Base-by-base conservation (phyloP, 2,888 invertebrate species). In the Oscheius sp. region DNA sequence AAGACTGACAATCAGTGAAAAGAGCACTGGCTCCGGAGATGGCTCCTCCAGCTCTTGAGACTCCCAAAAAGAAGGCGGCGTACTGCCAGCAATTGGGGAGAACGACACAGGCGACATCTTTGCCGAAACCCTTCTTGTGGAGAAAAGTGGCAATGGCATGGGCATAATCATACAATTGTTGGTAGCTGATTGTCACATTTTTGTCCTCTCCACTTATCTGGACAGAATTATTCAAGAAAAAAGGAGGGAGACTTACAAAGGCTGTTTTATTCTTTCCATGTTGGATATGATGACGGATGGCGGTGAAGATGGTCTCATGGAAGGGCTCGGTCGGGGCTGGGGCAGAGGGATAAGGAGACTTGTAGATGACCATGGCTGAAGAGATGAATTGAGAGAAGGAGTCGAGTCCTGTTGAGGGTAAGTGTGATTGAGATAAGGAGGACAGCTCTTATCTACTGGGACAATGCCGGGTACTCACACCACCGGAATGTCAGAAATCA, bases 1-100 rank as follows among this genome's bases (percentile, higher is more conserved):
- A 3, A 27, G 18, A 74, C 78, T 74, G 35, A 83, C 84, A 83
- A 41, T 85, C 84, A 27, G 84, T 85, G 76, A 82, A 85, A 13
- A 85, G 77, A 27, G 84, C 82, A 46, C 78, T 78, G 2, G 84
- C 84, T 23, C 83, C 84, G 2, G 82, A 82, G 16, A 81, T 73
- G 29, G 79, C 78, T 52, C 82, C 82, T 21, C 79, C 81, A 43
- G 52, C 76, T 25, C 75, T 72, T 29, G 76, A 45, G 21, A 73
- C 78, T 70, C 78, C 83, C n/a, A 81, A 61, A 74, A 81, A 83
- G 71, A 82, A 76, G 0, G 82, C 69, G 23, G 78, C 74, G 52
- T 80, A 83, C 49, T 82, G 80, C 72, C 75, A 77, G 27, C 75
- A 45, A 46, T 83, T 83, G 3, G 80, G 79, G 0, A 83, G 59